phyloP scores from a whole-genome alignment of 2,888 invertebrate species.

The Meghimatium bilineatum region DNA sequence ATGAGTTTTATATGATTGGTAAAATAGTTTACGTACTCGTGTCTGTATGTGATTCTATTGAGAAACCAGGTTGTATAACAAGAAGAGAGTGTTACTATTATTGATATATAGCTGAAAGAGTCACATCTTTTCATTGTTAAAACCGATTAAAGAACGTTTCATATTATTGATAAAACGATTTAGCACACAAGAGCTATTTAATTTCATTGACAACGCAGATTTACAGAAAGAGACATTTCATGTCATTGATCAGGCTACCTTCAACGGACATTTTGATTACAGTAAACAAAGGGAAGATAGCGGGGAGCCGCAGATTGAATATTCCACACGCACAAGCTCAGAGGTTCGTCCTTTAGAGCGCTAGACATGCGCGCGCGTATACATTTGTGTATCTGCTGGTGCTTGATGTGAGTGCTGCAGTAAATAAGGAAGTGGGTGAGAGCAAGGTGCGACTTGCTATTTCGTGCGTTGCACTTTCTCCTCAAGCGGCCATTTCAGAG shows the following conservation, averaged over 20 bases:
- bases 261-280: not conserved
- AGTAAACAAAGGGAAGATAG: not conserved
- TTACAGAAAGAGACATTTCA: not conserved
- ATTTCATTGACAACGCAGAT: not conserved
- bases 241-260: not conserved
- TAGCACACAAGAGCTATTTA: too few relatives aligned
- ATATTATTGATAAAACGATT: too few relatives aligned
- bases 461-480: not conserved
- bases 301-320: not conserved
- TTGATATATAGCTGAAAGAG: too few relatives aligned
- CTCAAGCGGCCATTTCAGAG: not conserved
- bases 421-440: not conserved
- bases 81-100: too few relatives aligned
- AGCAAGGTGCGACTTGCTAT: not conserved
- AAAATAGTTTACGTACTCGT: too few relatives aligned
- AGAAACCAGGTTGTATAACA: too few relatives aligned
- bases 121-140: too few relatives aligned
- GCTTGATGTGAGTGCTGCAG: slow-evolving; percentile 3
- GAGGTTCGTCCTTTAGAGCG: not conserved
- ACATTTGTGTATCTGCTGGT: slow-evolving; percentile 1
- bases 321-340: not conserved
- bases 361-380: not conserved
- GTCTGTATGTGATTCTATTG: too few relatives aligned
- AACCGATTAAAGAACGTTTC: too few relatives aligned
- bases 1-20: too few relatives aligned